Conservation (phyloP, 1,140 invertebrate species). For the Zeugodacus cucurbitae region DNA sequence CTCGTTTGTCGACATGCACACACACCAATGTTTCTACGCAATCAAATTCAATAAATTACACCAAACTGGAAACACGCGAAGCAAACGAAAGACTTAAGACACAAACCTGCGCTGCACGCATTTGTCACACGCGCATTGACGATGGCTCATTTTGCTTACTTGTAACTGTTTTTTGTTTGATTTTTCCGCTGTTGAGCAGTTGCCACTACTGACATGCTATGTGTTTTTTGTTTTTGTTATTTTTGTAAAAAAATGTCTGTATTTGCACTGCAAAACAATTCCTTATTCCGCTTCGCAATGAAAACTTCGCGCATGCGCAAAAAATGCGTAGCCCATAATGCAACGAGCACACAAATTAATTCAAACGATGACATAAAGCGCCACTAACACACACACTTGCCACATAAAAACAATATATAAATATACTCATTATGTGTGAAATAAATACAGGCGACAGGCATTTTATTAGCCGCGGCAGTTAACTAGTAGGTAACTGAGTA, state of each 20-base stretch:
- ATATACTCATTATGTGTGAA: background rate
- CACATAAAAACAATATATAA: background rate
- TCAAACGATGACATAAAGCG: background rate
- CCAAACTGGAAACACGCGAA: background rate
- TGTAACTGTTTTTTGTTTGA: background rate
- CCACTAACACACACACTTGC: background rate
- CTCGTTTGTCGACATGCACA: background rate
- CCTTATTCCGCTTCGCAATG: background rate
- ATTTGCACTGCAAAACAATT: background rate
- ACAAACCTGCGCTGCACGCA: background rate
- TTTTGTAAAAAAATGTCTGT: background rate
- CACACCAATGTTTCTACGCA: background rate
- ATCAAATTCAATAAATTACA: background rate
- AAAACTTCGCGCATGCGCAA: background rate
- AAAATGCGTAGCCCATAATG: background rate
- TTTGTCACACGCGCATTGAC: background rate
- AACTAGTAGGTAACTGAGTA: background rate
- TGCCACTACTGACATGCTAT: background rate
- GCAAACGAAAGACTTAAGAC: constrained; percentile 17
- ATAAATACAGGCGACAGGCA: background rate
- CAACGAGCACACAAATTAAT: background rate
- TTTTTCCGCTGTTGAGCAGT: background rate
- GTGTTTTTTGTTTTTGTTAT: background rate
- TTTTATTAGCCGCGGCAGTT: background rate
- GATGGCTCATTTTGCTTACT: background rate